Evolutionary conservation across 2,888 invertebrate genomes (phyloP).

Genomic region (Mythimna vitellina): DNA sequence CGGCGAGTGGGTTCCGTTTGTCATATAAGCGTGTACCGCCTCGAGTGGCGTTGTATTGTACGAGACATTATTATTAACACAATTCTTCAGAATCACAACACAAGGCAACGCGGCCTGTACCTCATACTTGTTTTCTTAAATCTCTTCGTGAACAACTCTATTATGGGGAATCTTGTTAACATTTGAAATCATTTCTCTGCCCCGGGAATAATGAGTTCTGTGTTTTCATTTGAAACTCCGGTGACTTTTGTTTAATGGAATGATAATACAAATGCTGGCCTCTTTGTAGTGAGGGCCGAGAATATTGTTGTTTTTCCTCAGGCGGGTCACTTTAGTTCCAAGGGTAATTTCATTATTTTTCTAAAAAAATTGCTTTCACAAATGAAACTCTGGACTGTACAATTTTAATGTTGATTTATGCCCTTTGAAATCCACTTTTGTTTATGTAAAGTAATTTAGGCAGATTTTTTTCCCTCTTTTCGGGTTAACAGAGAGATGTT

Average conservation of each 20-base stretch:
- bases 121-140: constrained; percentile 88
- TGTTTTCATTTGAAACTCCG: constrained; percentile 89
- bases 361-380: constrained; percentile 81
- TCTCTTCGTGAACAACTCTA: constrained; percentile 88
- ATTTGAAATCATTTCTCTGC: constrained; percentile 89
- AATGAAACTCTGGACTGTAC: constrained; percentile 80
- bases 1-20: constrained; percentile 60
- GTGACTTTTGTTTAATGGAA: constrained; percentile 91
- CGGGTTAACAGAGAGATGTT: constrained; percentile 57
- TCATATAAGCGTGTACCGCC: constrained; percentile 61
- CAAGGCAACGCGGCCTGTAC: constrained; percentile 62
- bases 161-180: constrained; percentile 90
- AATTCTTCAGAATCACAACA: constrained; percentile 79
- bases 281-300: constrained; percentile 87
- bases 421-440: constrained; percentile 77
- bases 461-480: constrained; percentile 65
- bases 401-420: constrained; percentile 82
- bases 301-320: constrained; percentile 88
- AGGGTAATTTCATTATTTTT: constrained; percentile 87
- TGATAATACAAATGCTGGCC: constrained; percentile 89
- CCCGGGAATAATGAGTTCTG: constrained; percentile 89
- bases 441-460: constrained; percentile 74
- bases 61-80: constrained; percentile 73
- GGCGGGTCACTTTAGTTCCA: constrained; percentile 88
- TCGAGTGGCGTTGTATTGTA: constrained; percentile 49